Evolutionary conservation across 2,888 invertebrate genomes (phyloP).

Genomic region (Dione vanillae): DNA sequence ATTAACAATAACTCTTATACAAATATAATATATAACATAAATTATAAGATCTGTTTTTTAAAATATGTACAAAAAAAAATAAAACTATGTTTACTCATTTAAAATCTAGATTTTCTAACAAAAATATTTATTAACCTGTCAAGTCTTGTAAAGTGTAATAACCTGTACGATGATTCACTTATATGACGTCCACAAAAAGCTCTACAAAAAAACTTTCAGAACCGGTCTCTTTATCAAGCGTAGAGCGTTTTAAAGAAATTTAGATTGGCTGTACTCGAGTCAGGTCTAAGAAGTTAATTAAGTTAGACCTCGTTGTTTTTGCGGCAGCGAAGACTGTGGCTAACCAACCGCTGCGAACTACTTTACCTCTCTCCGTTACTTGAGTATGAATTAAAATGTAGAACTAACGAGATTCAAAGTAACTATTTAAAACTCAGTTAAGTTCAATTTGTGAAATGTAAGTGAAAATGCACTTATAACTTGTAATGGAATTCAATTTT

Average conservation of each 20-base stretch:
- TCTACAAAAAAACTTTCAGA: slow-evolving; percentile 28
- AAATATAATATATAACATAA: too few relatives aligned
- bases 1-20: too few relatives aligned
- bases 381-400: slow-evolving; percentile 42
- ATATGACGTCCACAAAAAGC: not conserved
- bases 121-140: not conserved
- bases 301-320: slow-evolving; percentile 48
- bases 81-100: too few relatives aligned
- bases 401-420: slow-evolving; percentile 24
- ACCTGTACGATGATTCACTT: not conserved
- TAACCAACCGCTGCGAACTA: slow-evolving; percentile 35
- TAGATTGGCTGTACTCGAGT: slow-evolving; percentile 46
- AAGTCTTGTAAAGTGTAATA: not conserved
- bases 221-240: slow-evolving; percentile 31
- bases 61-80: too few relatives aligned
- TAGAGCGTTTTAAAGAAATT: slow-evolving; percentile 43
- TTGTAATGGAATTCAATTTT: not conserved
- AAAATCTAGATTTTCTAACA: not conserved
- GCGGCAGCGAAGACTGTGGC: slow-evolving; percentile 40
- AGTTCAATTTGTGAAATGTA: slow-evolving; percentile 23
- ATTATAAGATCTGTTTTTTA: too few relatives aligned
- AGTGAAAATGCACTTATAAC: slow-evolving; percentile 6
- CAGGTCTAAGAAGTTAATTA: slow-evolving; percentile 47
- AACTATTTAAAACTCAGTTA: slow-evolving; percentile 19
- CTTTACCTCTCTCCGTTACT: slow-evolving; percentile 36